Conservation (phyloP, 2,797 vertebrate species). For the Todus mexicanus region DNA sequence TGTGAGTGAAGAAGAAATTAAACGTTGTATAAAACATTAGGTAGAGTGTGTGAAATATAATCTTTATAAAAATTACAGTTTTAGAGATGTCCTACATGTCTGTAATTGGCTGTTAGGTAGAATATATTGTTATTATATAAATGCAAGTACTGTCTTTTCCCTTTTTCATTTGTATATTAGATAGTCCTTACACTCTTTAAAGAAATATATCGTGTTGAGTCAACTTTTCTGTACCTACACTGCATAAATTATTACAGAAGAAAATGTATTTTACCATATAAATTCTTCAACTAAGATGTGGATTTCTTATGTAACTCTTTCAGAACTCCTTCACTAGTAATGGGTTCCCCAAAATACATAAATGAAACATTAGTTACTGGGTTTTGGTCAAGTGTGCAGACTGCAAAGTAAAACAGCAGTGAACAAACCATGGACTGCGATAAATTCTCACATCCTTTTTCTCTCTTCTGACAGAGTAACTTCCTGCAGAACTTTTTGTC, state of each 20-base stretch:
- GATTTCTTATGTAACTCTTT: neutral
- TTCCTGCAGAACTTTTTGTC: conserved; percentile 90
- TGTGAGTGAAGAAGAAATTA: neutral
- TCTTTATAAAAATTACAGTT: neutral
- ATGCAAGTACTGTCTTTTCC: neutral
- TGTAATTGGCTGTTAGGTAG: neutral
- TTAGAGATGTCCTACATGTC: neutral
- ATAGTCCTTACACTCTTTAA: neutral
- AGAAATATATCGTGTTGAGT: neutral
- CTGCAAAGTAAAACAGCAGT: neutral
- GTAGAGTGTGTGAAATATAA: neutral
- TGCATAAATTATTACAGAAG: neutral
- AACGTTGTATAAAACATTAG: neutral
- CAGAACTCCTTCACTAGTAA: neutral
- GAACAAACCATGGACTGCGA: neutral
- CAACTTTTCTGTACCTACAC: neutral
- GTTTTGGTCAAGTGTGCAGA: neutral
- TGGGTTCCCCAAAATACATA: neutral
- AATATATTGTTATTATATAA: neutral
- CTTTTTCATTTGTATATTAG: neutral
- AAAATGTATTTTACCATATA: neutral
- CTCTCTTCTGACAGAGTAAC: conserved; percentile 82
- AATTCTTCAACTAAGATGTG: neutral
- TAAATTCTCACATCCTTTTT: neutral
- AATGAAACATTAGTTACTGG: neutral